A percentile compares a stretch with the other conserved stretches of the same genome.
phyloP scores from a whole-genome alignment of 2,888 invertebrate species.

The Chymomyza procnemis region DNA sequence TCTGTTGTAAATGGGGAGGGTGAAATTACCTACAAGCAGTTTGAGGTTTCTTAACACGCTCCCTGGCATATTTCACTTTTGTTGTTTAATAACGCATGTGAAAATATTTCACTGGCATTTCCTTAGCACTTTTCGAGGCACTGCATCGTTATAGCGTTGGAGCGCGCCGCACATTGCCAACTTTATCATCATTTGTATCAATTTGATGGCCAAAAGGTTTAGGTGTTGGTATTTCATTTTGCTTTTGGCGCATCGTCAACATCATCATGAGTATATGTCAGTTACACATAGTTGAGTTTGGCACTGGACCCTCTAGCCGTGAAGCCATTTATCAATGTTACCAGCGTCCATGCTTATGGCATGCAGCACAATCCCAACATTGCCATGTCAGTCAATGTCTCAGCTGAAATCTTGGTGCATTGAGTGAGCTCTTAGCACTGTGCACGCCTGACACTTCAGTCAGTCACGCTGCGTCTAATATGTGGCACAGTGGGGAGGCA shows the following conservation, averaged over 20 bases:
- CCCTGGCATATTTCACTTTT: slow-evolving; percentile 58
- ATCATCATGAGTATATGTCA: slow-evolving; percentile 45
- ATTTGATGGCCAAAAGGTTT: slow-evolving; percentile 55
- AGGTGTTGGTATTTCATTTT: slow-evolving; percentile 43
- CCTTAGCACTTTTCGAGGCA: slow-evolving; percentile 12
- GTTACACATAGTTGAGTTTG: slow-evolving; percentile 14
- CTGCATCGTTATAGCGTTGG: slow-evolving; percentile 10
- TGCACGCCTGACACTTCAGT: slow-evolving; percentile 3
- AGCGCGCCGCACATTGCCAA: slow-evolving; percentile 1
- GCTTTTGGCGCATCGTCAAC: slow-evolving; percentile 22
- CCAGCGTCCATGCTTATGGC: slow-evolving; percentile 28
- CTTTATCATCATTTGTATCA: slow-evolving; percentile 68
- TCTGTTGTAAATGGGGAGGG: slow-evolving; percentile 21
- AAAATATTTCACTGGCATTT: slow-evolving; percentile 56
- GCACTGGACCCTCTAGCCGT: slow-evolving; percentile 25
- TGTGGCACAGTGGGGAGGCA: slow-evolving; percentile 44
- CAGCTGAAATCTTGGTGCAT: neutral
- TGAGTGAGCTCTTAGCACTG: neutral
- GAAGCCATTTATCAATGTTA: slow-evolving; percentile 65
- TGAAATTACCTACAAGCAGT: slow-evolving; percentile 3
- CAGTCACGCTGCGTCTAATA: slow-evolving; percentile 54
- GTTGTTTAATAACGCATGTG: slow-evolving; percentile 68
- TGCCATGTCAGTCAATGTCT: slow-evolving; percentile 10
- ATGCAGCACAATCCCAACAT: slow-evolving; percentile 47
- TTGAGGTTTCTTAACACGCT: slow-evolving; percentile 11